Evolutionary conservation across 2,113 vertebrate genomes (phyloP).

Genomic region (Dryoscopus gambensis): DNA sequence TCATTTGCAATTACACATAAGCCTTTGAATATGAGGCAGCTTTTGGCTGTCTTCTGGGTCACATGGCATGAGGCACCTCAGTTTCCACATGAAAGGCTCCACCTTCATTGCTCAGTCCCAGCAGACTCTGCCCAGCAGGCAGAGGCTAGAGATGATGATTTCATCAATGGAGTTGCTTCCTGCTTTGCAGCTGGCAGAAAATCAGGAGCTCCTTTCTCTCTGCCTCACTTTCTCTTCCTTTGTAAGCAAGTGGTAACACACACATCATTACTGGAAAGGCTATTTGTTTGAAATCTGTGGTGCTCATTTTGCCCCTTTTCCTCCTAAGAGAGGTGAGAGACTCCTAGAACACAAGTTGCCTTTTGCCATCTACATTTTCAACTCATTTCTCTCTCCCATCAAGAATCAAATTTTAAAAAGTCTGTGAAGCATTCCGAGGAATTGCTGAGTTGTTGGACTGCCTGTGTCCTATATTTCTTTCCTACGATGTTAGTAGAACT

Average conservation of each 20-base stretch:
- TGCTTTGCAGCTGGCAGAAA: not conserved
- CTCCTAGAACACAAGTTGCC: not conserved
- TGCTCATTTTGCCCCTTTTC: not conserved
- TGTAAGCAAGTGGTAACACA: not conserved
- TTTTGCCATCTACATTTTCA: not conserved
- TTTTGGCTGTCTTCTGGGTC: constrained; percentile 31
- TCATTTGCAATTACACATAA: not conserved
- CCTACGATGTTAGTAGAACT: not conserved
- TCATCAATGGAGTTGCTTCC: not conserved
- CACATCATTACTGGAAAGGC: not conserved
- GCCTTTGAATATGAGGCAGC: not conserved
- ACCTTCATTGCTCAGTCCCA: not conserved
- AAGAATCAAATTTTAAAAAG: not conserved
- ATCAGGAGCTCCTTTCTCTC: not conserved
- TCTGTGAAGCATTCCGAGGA: not conserved
- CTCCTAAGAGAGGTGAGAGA: not conserved
- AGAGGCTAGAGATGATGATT: not conserved
- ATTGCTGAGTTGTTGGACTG: not conserved
- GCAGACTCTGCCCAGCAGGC: constrained; percentile 8
- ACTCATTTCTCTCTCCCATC: not conserved
- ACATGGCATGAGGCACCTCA: not conserved
- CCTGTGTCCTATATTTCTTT: not conserved
- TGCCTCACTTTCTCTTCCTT: not conserved
- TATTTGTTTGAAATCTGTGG: not conserved
- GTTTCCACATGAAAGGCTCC: constrained; percentile 6